Conservation (phyloP, 2,888 invertebrate genomes). For the Trichogramma evanescens region DNA sequence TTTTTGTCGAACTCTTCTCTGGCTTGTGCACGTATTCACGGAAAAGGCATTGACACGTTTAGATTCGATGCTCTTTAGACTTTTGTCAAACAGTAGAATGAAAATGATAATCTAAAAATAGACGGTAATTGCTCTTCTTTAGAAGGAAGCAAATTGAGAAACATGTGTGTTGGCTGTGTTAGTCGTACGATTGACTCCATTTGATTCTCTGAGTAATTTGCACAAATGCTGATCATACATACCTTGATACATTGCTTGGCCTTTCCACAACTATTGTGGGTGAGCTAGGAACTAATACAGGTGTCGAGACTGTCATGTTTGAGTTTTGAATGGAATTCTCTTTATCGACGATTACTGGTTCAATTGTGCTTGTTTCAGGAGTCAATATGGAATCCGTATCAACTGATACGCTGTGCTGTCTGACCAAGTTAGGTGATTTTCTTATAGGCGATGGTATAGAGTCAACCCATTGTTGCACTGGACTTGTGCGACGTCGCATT, state of each 20-base stretch:
- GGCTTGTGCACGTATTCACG: neutral
- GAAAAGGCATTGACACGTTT: neutral
- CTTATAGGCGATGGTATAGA: constrained; percentile 52
- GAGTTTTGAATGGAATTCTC: constrained; percentile 27
- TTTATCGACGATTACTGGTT: constrained; percentile 21
- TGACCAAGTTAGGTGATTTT: constrained; percentile 22
- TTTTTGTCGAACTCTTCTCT: too few relatives aligned
- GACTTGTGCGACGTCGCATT: constrained; percentile 59
- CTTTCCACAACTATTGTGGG: constrained; percentile 32
- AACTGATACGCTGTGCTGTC: constrained; percentile 16
- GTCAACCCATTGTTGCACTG: constrained; percentile 71
- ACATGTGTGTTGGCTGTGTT: too few relatives aligned
- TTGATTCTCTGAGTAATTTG: neutral
- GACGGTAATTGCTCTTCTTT: too few relatives aligned
- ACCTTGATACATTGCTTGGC: constrained; percentile 18
- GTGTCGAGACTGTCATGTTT: constrained; percentile 39
- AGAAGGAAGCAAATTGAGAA: too few relatives aligned
- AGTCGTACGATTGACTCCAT: neutral
- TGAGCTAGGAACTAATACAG: constrained; percentile 37
- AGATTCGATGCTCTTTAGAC: neutral
- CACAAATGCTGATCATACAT: neutral
- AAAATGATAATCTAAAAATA: too few relatives aligned
- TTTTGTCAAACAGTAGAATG: too few relatives aligned
- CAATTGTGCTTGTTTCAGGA: constrained; percentile 22
- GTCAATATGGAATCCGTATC: constrained; percentile 16